Conservation (phyloP, 2,797 vertebrate genomes). For the Sylvia borin region DNA sequence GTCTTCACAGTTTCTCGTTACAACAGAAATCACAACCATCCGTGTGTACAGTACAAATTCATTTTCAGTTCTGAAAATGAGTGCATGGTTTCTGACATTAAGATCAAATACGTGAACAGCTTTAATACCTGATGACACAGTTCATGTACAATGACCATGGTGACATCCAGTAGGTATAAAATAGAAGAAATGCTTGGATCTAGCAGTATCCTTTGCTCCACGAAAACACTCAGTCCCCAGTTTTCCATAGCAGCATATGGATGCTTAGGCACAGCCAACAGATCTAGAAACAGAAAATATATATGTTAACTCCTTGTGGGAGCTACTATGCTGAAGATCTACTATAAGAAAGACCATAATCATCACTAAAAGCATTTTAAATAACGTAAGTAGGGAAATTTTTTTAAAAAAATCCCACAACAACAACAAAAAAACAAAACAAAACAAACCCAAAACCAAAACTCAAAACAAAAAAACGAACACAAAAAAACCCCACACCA, state of each 20-base stretch:
- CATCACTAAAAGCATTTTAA: slow-evolving; percentile 14
- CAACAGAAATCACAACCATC: not conserved
- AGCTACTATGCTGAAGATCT: not conserved
- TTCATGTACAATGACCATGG: slow-evolving; percentile 98
- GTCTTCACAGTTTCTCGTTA: not conserved
- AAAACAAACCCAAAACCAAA: not conserved
- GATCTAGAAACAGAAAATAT: slow-evolving; percentile 84
- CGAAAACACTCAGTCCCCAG: slow-evolving; percentile 97
- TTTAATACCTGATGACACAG: slow-evolving; percentile 92
- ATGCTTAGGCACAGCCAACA: slow-evolving; percentile 98
- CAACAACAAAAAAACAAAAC: not conserved
- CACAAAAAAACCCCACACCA: no score
- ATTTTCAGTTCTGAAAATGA: not conserved
- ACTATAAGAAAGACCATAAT: not conserved
- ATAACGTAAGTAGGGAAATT: not conserved
- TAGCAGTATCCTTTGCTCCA: slow-evolving; percentile 97
- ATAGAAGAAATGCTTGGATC: slow-evolving; percentile 94
- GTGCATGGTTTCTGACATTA: not conserved
- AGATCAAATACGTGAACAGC: slow-evolving; percentile 16
- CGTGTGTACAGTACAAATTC: not conserved
- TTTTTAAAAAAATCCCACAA: not conserved
- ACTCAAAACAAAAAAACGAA: not conserved
- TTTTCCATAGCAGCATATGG: slow-evolving; percentile 99
- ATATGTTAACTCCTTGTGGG: slow-evolving; percentile 47
- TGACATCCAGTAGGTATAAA: slow-evolving; percentile 96